Evolutionary conservation across 2,888 invertebrate species (phyloP), one percentile per base, ranked within the genome.

Genomic region (Amblyteles armatorius): DNA sequence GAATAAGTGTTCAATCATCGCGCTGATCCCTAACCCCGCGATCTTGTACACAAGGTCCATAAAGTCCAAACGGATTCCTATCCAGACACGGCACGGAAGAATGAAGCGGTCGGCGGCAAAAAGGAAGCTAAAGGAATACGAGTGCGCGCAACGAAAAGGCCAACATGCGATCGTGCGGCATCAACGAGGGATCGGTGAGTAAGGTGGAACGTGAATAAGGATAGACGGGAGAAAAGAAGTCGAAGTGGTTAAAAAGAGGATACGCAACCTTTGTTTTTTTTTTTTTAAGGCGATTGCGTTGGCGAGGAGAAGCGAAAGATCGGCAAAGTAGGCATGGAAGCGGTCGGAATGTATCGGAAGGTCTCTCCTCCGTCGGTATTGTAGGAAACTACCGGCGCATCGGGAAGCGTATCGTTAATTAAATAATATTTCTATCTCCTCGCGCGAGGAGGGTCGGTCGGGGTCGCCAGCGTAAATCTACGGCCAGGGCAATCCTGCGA

Each of bases 401-500:
- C 60, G 22, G 77, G 65, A 52, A 52, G 72, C 81, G 73, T 86
- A 83, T 84, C 91, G 92, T 93, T 93, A 93, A 93, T 93, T 93
- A 93, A 93, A 93, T 93, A 93, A 93, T 93, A 93, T 93, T 93
- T 93, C 90, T 91, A 90, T 87, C 83, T 88, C 86, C 86, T 86
- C 87, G 88, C 40, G 36, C 22, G 40, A 48, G 44, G 13, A 71
- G 72, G 71, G 29, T 69, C 52, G 60, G 40, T 26, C 48, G 63
- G 36, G 63, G 52, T 52, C 33, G 77, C 44, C 68, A 19, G 74
- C 83, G 78, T 85, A 84, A 87, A 87, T 88, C 82, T 68, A 74
- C 72, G 83, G 84, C 82, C 77, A 85, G 71, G 74, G 71, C 63
- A 71, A 80, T 83, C 76, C 71, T 65, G 71, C 69, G 29, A 69